A percentile compares a stretch with the other conserved stretches of the same genome.
Conservation (phyloP, 2,797 vertebrate genomes). For the Vultur gryphus region DNA sequence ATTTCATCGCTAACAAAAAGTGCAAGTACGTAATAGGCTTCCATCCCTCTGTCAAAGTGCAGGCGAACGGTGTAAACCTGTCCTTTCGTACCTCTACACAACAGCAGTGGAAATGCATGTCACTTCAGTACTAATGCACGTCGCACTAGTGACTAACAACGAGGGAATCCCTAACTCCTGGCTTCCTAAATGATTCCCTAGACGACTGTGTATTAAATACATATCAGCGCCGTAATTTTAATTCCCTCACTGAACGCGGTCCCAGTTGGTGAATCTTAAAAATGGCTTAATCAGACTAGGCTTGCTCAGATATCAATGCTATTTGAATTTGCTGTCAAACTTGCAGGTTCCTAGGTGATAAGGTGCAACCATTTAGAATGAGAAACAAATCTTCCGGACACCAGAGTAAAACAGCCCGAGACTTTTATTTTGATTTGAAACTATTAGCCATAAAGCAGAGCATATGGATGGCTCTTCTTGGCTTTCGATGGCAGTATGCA, state of each 20-base stretch:
- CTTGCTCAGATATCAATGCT: constrained; percentile 59
- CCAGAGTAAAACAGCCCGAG: constrained; percentile 47
- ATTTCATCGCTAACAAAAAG: not conserved
- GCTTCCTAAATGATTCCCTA: constrained; percentile 7
- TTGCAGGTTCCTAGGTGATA: constrained; percentile 25
- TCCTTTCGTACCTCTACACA: not conserved
- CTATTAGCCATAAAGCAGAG: constrained; percentile 63
- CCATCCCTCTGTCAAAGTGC: not conserved
- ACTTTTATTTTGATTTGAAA: constrained; percentile 49
- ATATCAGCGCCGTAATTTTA: constrained; percentile 13
- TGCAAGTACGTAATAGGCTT: not conserved
- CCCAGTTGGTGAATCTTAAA: constrained; percentile 40
- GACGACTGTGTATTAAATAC: not conserved
- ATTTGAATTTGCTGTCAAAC: constrained; percentile 44
- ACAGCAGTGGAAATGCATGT: not conserved
- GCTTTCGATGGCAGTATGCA: constrained; percentile 72
- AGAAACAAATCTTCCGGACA: constrained; percentile 36
- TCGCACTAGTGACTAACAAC: not conserved
- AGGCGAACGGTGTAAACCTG: not conserved
- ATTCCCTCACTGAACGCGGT: constrained; percentile 2
- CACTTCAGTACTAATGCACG: not conserved
- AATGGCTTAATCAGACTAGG: constrained; percentile 67
- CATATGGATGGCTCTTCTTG: constrained; percentile 50
- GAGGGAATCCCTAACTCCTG: not conserved
- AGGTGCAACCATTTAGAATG: constrained; percentile 26